These are phyloP conservation scores for Neelides sp. DNA, from an alignment of 1,140 invertebrate genomes.

Conservation along the genomic window DNA sequence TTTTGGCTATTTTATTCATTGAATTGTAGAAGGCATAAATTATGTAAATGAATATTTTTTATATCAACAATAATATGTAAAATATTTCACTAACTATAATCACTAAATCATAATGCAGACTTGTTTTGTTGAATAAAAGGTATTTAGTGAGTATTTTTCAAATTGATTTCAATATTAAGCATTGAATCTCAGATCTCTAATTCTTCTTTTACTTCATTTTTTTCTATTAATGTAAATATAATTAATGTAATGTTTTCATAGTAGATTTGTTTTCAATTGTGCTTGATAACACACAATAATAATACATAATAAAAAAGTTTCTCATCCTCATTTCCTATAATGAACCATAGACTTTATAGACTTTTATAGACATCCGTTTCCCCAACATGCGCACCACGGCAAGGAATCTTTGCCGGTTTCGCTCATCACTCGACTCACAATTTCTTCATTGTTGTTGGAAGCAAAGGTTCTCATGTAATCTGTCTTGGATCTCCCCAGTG, in stretches of 20 bases:
- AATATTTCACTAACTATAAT: background rate
- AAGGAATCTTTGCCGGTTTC: constrained; percentile 41
- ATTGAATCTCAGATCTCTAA: background rate
- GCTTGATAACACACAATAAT: too few relatives aligned
- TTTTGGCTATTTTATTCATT: too few relatives aligned
- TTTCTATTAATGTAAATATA: too few relatives aligned
- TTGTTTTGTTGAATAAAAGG: too few relatives aligned
- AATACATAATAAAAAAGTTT: too few relatives aligned
- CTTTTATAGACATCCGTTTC: constrained; percentile 64
- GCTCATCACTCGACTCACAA: constrained; percentile 34
- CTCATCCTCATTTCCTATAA: too few relatives aligned
- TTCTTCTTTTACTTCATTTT: too few relatives aligned
- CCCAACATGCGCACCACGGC: constrained; percentile 79
- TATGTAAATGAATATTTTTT: background rate
- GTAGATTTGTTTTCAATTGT: too few relatives aligned
- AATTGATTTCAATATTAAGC: background rate
- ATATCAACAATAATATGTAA: background rate
- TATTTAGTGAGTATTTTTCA: background rate
- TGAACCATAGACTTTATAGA: too few relatives aligned
- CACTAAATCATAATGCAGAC: too few relatives aligned
- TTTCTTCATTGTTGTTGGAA: constrained; percentile 1
- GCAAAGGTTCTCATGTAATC: constrained; percentile 1
- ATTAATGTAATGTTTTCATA: too few relatives aligned
- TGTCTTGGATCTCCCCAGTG: background rate
- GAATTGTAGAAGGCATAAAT: background rate